Evolutionary conservation across 1,140 invertebrate species (phyloP).

Genomic region (Rhysida immarginata): DNA sequence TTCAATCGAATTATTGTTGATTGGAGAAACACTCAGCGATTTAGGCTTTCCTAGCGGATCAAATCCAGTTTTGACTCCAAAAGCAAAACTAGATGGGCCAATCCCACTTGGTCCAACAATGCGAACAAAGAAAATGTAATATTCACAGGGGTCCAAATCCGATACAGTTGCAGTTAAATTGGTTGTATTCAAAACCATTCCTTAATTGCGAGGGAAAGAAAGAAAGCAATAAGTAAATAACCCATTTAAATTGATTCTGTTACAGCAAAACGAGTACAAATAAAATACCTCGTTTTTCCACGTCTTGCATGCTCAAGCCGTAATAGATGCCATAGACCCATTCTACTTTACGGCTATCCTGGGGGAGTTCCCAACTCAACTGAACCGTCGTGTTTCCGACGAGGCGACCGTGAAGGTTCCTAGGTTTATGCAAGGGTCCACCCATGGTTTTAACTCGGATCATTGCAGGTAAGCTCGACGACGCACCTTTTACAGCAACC

Average conservation of each 20-base stretch:
- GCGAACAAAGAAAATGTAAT: background rate
- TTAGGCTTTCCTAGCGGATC: too few relatives aligned
- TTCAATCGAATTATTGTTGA: constrained; percentile 26
- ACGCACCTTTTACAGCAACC: constrained; percentile 40
- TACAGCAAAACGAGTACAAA: too few relatives aligned
- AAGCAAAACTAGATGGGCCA: too few relatives aligned
- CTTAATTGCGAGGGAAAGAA: too few relatives aligned
- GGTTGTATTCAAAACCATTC: too few relatives aligned
- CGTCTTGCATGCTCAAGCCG: background rate
- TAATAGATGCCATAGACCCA: constrained; percentile 7
- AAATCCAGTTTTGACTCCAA: too few relatives aligned
- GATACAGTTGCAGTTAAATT: background rate
- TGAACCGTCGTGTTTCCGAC: background rate
- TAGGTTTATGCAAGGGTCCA: constrained; percentile 7
- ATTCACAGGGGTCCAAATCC: background rate
- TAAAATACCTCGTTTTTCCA: too few relatives aligned
- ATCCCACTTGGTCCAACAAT: background rate
- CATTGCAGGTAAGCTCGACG: constrained; percentile 37
- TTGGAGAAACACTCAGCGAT: background rate
- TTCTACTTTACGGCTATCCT: background rate
- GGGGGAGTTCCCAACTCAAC: constrained; percentile 1
- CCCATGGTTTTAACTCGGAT: constrained; percentile 39
- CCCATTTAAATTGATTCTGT: too few relatives aligned
- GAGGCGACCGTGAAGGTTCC: constrained; percentile 28
- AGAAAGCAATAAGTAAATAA: too few relatives aligned